These are phyloP conservation scores for Pipistrellus kuhlii DNA, from an alignment of 2,797 vertebrate genomes.

Conservation along the genomic window DNA sequence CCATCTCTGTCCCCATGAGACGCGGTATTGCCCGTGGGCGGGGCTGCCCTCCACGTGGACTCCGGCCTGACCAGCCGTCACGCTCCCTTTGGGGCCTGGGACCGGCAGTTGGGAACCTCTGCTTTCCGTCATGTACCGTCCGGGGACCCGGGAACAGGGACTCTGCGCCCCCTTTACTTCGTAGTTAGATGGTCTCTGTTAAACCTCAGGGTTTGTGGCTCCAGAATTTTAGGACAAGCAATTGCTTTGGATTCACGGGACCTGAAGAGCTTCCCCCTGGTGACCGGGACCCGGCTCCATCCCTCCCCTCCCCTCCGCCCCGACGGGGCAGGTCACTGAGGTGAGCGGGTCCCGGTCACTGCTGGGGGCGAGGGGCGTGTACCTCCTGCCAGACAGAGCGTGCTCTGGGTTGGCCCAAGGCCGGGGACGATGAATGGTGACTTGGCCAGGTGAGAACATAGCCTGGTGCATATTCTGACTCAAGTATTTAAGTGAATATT, in stretches of 20 bases:
- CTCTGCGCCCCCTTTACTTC: background rate
- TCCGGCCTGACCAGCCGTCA: background rate
- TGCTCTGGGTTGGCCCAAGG: background rate
- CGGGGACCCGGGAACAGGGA: background rate
- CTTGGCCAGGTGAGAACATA: background rate
- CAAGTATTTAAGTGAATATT: background rate
- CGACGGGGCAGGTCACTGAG: background rate
- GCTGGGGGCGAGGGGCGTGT: background rate
- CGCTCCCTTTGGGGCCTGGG: background rate
- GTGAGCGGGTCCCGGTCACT: background rate
- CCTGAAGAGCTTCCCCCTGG: background rate
- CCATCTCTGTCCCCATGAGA: fast-evolving
- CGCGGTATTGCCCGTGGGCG: fast-evolving
- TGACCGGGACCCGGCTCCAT: background rate
- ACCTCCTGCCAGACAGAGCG: background rate
- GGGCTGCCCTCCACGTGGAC: background rate
- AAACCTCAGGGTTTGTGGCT: background rate
- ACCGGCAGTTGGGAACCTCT: background rate
- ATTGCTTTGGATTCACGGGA: background rate
- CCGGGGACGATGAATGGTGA: background rate
- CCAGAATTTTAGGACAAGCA: background rate
- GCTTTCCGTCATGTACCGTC: background rate
- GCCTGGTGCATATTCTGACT: background rate
- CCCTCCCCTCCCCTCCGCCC: background rate
- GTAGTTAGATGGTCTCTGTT: background rate